Evolutionary conservation across 2,888 invertebrate species (phyloP), one percentile per base, ranked within the genome.

Genomic region (Aricia artaxerxes): DNA sequence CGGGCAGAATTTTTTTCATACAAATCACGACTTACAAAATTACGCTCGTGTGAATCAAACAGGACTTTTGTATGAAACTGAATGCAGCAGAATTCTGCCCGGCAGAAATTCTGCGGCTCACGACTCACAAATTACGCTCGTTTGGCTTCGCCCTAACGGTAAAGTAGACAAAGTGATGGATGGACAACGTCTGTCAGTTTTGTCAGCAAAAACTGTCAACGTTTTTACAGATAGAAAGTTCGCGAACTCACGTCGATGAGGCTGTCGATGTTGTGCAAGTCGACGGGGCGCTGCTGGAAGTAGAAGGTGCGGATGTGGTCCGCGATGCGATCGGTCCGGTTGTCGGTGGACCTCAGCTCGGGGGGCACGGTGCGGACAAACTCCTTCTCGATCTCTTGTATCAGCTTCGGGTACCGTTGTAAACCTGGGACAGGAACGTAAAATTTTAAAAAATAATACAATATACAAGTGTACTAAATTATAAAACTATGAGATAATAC

Each of bases 331-430:
- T 84, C 83, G 1, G 86, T 86, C 73, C 86, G 82, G 4, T 84
- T 83, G 82, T 91, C 85, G 88, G 94, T 85, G 82, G 87, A 86
- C 72, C 91, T 88, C 53, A 96, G 88, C 85, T 95, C 95, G 0
- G 92, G 94, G 0, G 96, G 96, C 77, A 96, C 94, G 82, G 95
- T 91, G n/a, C 96, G 94, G 0, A 87, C 88, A 87, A 96, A 96
- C 86, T 96, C 95, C 16, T 91, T 91, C 64, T 96, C 95, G 81
- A 96, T 87, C 82, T 95, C 95, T 69, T 87, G 88, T 73, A 96
- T 85, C 49, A 96, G 87, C 83, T 95, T 94, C 0, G 96, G 95
- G 84, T 95, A 95, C 61, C 95, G 94, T 80, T 95, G 95, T 1
- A 96, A 88, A 82, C 96, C 96, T 96, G 86, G 4, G 61, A 61